Conservation (phyloP, 1,140 invertebrate species). For the Anagrus nilaparvatae region DNA sequence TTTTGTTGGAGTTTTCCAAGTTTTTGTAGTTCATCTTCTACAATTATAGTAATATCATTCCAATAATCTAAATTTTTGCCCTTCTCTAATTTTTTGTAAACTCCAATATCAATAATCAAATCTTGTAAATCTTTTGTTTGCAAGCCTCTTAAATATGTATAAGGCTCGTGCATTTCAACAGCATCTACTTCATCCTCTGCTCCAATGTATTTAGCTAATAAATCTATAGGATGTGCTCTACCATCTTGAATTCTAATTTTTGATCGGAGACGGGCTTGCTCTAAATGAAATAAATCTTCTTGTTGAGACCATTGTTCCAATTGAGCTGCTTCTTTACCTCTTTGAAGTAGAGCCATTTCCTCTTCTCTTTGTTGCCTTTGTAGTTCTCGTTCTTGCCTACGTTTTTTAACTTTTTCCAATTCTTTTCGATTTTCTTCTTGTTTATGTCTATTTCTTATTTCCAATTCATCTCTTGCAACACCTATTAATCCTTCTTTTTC, state of each 20-base stretch:
- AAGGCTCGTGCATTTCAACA: conserved; percentile 97
- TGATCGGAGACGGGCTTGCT: conserved; percentile 80
- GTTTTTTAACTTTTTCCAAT: conserved; percentile 85
- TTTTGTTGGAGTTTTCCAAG: conserved; percentile 61
- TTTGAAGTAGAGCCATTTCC: conserved; percentile 76
- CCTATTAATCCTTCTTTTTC: conserved; percentile 85
- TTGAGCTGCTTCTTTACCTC: conserved; percentile 90
- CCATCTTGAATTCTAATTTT: conserved; percentile 94
- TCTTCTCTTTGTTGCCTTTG: conserved; percentile 84
- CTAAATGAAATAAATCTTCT: conserved; percentile 87
- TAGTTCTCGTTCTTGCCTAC: conserved; percentile 77
- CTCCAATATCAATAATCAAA: conserved; percentile 92
- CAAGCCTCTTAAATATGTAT: conserved; percentile 88
- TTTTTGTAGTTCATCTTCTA: conserved; percentile 89
- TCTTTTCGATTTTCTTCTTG: conserved; percentile 85
- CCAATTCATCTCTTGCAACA: conserved; percentile 72
- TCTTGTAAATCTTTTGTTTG: conserved; percentile 93
- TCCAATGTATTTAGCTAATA: conserved; percentile 92
- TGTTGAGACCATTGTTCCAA: conserved; percentile 90
- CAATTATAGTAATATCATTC: conserved; percentile 94
- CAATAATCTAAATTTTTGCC: conserved; percentile 89
- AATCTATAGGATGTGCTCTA: conserved; percentile 94
- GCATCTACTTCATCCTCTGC: conserved; percentile 85
- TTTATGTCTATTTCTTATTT: conserved; percentile 74
- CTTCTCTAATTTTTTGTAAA: conserved; percentile 77